A percentile compares a stretch with the other conserved stretches of the same genome.
Conservation (phyloP, 2,888 invertebrate genomes). For the Xestia c-nigrum region DNA sequence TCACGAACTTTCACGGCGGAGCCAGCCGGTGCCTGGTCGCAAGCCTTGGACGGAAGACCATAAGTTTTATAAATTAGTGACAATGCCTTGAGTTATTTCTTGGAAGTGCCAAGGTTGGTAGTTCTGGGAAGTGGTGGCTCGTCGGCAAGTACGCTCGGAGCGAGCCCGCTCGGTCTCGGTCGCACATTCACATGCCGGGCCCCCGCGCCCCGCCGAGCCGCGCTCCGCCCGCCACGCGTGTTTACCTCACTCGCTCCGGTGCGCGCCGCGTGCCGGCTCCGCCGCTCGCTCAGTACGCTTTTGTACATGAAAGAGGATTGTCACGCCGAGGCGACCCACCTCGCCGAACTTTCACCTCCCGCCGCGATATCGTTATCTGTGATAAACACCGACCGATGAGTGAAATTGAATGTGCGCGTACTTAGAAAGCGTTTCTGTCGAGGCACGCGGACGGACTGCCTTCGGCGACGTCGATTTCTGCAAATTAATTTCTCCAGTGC, state of each 20-base stretch:
- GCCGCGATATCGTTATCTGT: constrained; percentile 87
- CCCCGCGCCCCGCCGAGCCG: constrained; percentile 64
- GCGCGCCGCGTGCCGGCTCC: constrained; percentile 68
- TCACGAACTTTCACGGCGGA: constrained; percentile 70
- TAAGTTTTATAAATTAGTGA: constrained; percentile 89
- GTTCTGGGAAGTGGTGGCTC: constrained; percentile 86
- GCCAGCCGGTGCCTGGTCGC: constrained; percentile 67
- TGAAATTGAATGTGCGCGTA: constrained; percentile 89
- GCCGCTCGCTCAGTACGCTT: constrained; percentile 78
- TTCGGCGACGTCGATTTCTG: constrained; percentile 84
- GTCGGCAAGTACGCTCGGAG: constrained; percentile 74
- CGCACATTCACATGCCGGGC: constrained; percentile 68
- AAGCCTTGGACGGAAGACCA: constrained; percentile 84
- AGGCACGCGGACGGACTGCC: constrained; percentile 81
- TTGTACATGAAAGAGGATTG: constrained; percentile 78
- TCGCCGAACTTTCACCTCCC: constrained; percentile 88
- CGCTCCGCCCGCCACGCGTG: constrained; percentile 68
- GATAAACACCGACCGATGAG: constrained; percentile 84
- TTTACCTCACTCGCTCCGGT: constrained; percentile 71
- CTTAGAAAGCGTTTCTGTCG: constrained; percentile 85
- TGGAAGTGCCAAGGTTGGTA: constrained; percentile 87
- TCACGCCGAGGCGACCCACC: constrained; percentile 75
- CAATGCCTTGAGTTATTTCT: constrained; percentile 88
- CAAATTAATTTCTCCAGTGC: constrained; percentile 89
- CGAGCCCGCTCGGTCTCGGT: constrained; percentile 69